These are phyloP conservation scores for Coilia nasus DNA, from an alignment of 2,797 vertebrate genomes.

Conservation along the genomic window DNA sequence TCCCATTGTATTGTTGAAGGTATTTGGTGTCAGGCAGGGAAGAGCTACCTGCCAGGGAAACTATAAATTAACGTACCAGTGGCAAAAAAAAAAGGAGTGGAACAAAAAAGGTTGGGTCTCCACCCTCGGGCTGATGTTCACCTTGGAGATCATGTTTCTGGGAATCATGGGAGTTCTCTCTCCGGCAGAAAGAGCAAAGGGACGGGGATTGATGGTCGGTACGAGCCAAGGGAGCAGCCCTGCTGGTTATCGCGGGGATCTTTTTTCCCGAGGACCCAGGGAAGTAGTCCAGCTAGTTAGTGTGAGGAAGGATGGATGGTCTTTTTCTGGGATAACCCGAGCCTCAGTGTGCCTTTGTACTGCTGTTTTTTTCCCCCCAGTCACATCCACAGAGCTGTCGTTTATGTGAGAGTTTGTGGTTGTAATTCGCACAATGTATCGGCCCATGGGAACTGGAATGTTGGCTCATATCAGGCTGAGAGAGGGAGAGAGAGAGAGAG, in stretches of 20 bases:
- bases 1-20: slow-evolving; percentile 4
- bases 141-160: slow-evolving; percentile 26
- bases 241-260: not conserved
- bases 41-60: slow-evolving; percentile 19
- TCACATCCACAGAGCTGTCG: not conserved
- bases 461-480: not conserved
- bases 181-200: slow-evolving; percentile 17
- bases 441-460: not conserved
- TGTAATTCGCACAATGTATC: not conserved
- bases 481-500: not conserved
- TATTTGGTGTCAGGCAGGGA: slow-evolving; percentile 23
- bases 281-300: not conserved
- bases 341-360: not conserved
- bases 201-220: slow-evolving; percentile 14
- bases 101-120: slow-evolving; percentile 24
- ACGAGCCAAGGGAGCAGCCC: not conserved
- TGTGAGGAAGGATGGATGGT: not conserved
- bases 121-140: slow-evolving; percentile 19
- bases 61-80: slow-evolving; percentile 22
- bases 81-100: not conserved
- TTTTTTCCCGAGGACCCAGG: not conserved
- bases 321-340: not conserved
- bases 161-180: slow-evolving; percentile 24
- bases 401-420: not conserved
- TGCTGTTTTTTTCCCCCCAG: too few species aligned